Base-by-base conservation (phyloP, 2,888 invertebrate genomes). In the Diadegma fenestrale region DNA sequence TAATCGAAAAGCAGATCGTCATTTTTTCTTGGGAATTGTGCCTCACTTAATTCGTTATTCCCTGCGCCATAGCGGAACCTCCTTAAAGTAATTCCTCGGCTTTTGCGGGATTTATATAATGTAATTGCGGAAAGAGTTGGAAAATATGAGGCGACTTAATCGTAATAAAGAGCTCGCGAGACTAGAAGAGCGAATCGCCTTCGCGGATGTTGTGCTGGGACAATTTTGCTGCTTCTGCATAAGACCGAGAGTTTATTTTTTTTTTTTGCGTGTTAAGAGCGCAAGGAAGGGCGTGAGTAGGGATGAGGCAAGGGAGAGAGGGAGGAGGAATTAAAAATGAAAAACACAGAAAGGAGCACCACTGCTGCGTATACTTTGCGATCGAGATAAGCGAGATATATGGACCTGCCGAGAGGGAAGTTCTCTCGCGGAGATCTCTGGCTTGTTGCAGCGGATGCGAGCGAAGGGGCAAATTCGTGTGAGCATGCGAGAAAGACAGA, bases 361-460 rank as follows among this genome's bases (percentile, higher is more conserved):
- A 86, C 73, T 61, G 68, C 73, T 61, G 68, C 54, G 75, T 79
- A 81, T 87, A 82, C 80, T 73, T 79, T 71, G 80, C 76, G 89
- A 90, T 89, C 88, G 86, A 89, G 89, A 90, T 89, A 89, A 88
- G 87, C 86, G 89, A 89, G 89, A 90, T 89, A 89, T 89, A 89
- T 89, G 88, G 88, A 89, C 86, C 88, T 88, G 88, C 84, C 88
- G 86, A 73, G 86, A 71, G 85, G 86, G 86, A 80, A 85, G 79
- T 78, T 78, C 75, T 66, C 33, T 33, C 71, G 51, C 58, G 26
- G 71, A 79, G 69, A 82, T 76, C 51, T 79, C 66, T 37, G 37
- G 68, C 80, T 77, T 75, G 73, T 68, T 75, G 66, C 82, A 61
- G 33, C 76, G 84, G 72, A 82, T 79, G 66, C 76, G 51, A 76